A percentile compares a stretch with the other conserved stretches of the same genome.
Conservation (phyloP, 2,113 vertebrate species). For the Vulpes lagopus region DNA sequence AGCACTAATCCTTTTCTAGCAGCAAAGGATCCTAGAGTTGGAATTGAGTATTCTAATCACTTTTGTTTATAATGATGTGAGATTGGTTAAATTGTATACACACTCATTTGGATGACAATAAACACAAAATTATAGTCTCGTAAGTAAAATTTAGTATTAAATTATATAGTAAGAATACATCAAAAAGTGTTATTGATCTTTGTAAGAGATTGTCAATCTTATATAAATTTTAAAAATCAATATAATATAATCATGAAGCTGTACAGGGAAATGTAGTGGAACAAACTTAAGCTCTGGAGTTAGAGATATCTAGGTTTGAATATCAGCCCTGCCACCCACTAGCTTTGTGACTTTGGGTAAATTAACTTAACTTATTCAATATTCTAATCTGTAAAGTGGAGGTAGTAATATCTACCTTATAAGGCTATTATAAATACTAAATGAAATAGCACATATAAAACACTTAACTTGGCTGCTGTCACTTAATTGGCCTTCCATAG, state of each 20-base stretch:
- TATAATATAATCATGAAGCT: background rate
- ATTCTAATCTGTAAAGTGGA: background rate
- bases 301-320: conserved; percentile 19
- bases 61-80: conserved; percentile 36
- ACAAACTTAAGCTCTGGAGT: background rate
- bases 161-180: conserved; percentile 16
- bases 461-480: background rate
- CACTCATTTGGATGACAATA: background rate
- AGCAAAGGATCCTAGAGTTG: background rate
- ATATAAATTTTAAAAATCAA: background rate
- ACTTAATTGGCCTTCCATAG: conserved; percentile 27
- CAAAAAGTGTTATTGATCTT: conserved; percentile 11
- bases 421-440: background rate
- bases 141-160: conserved; percentile 28
- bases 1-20: background rate
- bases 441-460: background rate
- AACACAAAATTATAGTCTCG: background rate
- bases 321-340: background rate
- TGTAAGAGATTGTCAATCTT: background rate
- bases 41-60: background rate
- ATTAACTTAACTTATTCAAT: conserved; percentile 23
- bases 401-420: background rate
- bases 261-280: background rate
- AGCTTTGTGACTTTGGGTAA: conserved; percentile 8
- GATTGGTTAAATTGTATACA: background rate